phyloP scores from a whole-genome alignment of 2,113 vertebrate species.

The Saguinus midas region DNA sequence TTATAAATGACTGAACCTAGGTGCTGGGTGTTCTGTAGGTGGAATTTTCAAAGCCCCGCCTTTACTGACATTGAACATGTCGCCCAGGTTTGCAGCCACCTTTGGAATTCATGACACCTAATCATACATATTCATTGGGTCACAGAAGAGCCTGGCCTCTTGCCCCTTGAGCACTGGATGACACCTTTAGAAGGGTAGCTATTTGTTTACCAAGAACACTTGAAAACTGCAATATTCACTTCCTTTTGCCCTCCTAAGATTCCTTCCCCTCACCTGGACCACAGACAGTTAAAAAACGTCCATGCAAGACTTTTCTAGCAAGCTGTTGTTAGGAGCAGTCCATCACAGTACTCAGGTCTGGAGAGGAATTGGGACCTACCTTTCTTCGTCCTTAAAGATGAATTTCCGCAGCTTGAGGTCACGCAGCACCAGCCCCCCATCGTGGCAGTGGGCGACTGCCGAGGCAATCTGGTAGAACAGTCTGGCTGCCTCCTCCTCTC shows the following conservation, averaged over 20 bases:
- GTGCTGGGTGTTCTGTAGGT: background rate
- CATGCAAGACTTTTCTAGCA: background rate
- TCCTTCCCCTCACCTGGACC: no score
- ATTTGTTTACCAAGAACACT: background rate
- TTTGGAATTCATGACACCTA: background rate
- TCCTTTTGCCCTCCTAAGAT: background rate
- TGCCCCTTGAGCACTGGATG: background rate
- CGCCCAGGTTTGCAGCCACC: background rate
- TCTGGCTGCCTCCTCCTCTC: slow-evolving; percentile 96
- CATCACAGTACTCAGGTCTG: fast-evolving
- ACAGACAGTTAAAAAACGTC: background rate
- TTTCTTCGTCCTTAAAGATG: slow-evolving; percentile 97
- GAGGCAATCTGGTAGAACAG: slow-evolving; percentile 99
- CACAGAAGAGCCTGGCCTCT: background rate
- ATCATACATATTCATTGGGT: background rate
- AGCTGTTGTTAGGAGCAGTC: fast-evolving
- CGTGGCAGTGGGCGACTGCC: slow-evolving; percentile 98
- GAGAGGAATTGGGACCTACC: slow-evolving; percentile 83
- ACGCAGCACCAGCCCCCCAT: slow-evolving; percentile 96
- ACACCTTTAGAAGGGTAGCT: fast-evolving
- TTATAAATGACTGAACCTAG: background rate
- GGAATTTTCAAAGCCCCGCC: background rate
- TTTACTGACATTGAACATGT: background rate
- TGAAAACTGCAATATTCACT: fast-evolving
- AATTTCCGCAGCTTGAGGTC: slow-evolving; percentile 99